Evolutionary conservation across 1,140 invertebrate species (phyloP), one percentile per base, ranked within the genome.

Genomic region (Ostrea edulis): DNA sequence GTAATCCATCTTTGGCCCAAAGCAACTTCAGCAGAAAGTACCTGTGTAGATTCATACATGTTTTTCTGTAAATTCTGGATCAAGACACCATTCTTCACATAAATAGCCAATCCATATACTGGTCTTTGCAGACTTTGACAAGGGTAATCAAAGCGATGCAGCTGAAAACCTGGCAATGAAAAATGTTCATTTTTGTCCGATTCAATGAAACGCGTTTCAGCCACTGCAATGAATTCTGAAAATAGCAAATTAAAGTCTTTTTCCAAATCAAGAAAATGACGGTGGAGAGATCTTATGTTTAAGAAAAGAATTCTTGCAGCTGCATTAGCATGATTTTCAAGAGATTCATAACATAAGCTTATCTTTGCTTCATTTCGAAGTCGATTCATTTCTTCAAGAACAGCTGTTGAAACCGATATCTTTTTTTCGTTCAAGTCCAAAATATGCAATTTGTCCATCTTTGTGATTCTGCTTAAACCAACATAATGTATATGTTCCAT

Each of bases 401-500:
- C n/a, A n/a, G n/a, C n/a, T n/a, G n/a, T n/a, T n/a, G n/a, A n/a
- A n/a, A n/a, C n/a, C n/a, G n/a, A 71, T 71, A 20, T 22, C 17
- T 68, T 68, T 68, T 22, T 68, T 20, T 65, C 22, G 82, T 91
- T 89, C 9, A 91, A 81, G 29, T 86, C 29, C 29, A 44, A 2
- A n/a, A 89, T 87, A 14, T 87, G 52, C 22, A 86, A 52, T 35
- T 86, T 65, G 14, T 22, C 51, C 20, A 77, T 65, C 11, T 52
- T 20, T 82, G 54, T 55, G 17, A 86, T 83, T 71, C 87, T 85
- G 53, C 87, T 88, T 51, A 85, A 53, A 44, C 68, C 87, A 68
- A 88, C 87, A 85, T 88, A 88, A 58, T 88, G 83, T 14, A 85
- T 88, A 54, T 88, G 87, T 51, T 81, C 53, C 52, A 85, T 65